These are phyloP conservation scores for Apaloderma vittatum DNA, from an alignment of 2,113 vertebrate genomes.

Conservation along the genomic window DNA sequence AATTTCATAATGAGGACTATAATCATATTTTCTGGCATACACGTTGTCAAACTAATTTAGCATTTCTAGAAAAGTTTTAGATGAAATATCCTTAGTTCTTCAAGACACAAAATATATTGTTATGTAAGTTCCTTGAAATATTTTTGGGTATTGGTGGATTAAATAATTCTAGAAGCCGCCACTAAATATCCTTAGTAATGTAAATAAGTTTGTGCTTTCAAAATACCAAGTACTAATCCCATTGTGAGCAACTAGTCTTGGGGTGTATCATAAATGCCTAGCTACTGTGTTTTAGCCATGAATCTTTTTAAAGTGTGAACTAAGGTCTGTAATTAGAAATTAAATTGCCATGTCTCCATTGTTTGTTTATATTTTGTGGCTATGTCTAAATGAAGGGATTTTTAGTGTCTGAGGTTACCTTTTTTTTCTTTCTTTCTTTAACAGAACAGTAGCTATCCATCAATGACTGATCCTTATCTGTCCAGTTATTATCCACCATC, in stretches of 20 bases:
- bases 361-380: background rate
- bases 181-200: background rate
- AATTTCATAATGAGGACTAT: background rate
- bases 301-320: background rate
- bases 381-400: background rate
- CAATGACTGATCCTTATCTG: conserved; percentile 95
- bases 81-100: background rate
- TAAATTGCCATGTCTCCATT: background rate
- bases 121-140: background rate
- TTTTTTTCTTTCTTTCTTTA: conserved; percentile 21
- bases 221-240: background rate
- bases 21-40: background rate
- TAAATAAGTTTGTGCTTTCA: background rate
- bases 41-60: background rate
- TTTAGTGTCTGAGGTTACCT: conserved; percentile 32
- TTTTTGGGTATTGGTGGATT: background rate
- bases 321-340: background rate
- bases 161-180: background rate
- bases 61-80: background rate
- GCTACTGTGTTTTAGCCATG: background rate
- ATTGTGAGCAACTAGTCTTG: background rate
- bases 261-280: background rate
- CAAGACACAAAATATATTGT: background rate
- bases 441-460: conserved; percentile 96
- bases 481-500: conserved; percentile 97